phyloP scores from a whole-genome alignment of 2,797 vertebrate genomes.

The Leptodactylus fallax region DNA sequence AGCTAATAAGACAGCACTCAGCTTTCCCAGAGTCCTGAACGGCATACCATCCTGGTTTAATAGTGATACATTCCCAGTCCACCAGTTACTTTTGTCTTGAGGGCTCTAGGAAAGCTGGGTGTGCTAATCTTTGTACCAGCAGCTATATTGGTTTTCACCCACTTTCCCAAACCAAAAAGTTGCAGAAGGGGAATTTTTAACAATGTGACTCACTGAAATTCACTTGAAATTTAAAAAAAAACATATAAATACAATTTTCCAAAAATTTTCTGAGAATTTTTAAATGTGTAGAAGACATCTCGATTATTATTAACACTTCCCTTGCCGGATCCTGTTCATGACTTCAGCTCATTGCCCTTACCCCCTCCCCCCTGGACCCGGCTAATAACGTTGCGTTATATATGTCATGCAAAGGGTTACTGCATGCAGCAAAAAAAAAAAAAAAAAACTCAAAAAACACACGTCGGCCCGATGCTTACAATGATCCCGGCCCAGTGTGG shows the following conservation, averaged over 20 bases:
- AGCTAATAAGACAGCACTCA: neutral
- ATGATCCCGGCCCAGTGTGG: constrained; percentile 97
- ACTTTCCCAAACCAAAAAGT: too few species aligned
- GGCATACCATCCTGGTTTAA: neutral
- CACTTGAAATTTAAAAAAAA: too few species aligned
- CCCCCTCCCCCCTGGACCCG: too few species aligned
- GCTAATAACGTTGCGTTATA: too few species aligned
- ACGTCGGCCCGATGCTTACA: constrained; percentile 83
- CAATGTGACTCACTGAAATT: too few species aligned
- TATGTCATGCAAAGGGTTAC: neutral
- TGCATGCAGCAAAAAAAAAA: constrained; percentile 63
- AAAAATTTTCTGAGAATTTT: neutral
- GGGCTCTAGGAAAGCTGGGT: neutral
- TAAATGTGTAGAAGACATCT: too few species aligned
- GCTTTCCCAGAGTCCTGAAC: neutral
- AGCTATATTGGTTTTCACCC: too few species aligned
- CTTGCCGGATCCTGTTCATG: neutral
- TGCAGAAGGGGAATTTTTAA: too few species aligned
- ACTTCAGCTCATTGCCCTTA: neutral
- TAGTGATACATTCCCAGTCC: too few species aligned
- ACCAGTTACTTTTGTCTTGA: neutral
- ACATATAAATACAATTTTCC: too few species aligned
- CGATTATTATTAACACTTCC: neutral
- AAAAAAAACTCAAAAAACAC: neutral
- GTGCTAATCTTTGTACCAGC: too few species aligned